Evolutionary conservation across 1,140 invertebrate species (phyloP).

Genomic region (Zaprionus africanus): DNA sequence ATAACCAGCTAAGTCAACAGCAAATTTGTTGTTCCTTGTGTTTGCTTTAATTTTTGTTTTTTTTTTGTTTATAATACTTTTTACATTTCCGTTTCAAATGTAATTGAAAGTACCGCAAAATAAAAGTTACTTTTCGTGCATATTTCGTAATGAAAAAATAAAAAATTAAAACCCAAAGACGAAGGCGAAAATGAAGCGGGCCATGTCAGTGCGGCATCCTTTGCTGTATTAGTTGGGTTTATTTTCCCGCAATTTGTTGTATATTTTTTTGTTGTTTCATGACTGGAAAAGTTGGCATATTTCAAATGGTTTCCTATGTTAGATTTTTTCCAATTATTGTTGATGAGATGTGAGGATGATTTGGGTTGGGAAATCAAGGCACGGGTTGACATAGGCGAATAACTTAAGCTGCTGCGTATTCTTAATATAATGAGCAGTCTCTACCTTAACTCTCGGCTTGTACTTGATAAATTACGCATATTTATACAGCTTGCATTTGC

Average conservation of each 20-base stretch:
- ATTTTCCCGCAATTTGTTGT: not conserved
- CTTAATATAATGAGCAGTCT: not conserved
- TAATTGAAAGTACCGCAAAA: conserved; percentile 1
- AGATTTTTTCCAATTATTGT: not conserved
- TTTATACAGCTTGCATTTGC: too few relatives aligned
- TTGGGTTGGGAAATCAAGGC: not conserved
- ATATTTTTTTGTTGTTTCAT: not conserved
- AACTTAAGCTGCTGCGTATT: not conserved
- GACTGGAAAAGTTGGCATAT: not conserved
- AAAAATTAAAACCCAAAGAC: not conserved
- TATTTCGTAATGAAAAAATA: not conserved
- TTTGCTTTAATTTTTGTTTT: not conserved
- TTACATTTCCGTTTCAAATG: not conserved
- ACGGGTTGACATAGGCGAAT: not conserved
- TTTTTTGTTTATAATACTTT: not conserved
- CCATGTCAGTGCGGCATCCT: not conserved
- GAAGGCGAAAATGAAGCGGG: not conserved
- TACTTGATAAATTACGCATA: not conserved
- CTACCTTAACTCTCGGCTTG: not conserved
- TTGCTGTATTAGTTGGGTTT: conserved; percentile 2
- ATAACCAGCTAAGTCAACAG: not conserved
- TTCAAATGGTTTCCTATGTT: not conserved
- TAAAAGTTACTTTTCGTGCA: not conserved
- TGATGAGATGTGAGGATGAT: not conserved
- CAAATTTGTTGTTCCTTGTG: not conserved